Conservation (phyloP, 2,888 invertebrate genomes). For the Neria commutata region DNA sequence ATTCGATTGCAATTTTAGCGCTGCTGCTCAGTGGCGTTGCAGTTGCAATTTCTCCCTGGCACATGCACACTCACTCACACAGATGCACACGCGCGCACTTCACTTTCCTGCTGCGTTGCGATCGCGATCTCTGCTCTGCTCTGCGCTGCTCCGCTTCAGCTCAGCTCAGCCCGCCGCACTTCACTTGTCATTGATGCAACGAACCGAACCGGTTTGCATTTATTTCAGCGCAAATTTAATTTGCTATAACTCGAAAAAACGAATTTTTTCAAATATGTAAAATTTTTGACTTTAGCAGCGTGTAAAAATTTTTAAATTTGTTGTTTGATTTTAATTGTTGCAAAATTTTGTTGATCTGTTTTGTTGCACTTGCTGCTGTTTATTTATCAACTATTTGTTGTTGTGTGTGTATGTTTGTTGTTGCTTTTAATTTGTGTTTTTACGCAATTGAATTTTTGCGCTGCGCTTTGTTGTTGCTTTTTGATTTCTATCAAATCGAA, state of each 20-base stretch:
- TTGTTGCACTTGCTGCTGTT: neutral
- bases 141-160: slow-evolving; percentile 13
- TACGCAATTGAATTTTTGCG: no score
- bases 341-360: neutral
- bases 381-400: neutral
- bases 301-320: neutral
- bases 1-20: slow-evolving; percentile 17
- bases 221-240: neutral
- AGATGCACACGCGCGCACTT: no score
- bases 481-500: no score
- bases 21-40: slow-evolving; percentile 2
- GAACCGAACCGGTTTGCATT: neutral
- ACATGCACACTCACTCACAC: no score
- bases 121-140: slow-evolving; percentile 16
- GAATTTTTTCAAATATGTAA: no score
- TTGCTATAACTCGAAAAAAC: no score
- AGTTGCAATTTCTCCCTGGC: no score
- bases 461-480: no score
- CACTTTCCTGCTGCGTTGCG: no score
- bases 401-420: neutral
- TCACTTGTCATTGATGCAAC: slow-evolving; percentile 3
- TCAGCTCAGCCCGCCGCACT: neutral
- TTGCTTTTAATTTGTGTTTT: neutral
- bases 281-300: no score
- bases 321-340: no score